Conservation (phyloP, 2,113 vertebrate species). For the Oceanodroma tethys region DNA sequence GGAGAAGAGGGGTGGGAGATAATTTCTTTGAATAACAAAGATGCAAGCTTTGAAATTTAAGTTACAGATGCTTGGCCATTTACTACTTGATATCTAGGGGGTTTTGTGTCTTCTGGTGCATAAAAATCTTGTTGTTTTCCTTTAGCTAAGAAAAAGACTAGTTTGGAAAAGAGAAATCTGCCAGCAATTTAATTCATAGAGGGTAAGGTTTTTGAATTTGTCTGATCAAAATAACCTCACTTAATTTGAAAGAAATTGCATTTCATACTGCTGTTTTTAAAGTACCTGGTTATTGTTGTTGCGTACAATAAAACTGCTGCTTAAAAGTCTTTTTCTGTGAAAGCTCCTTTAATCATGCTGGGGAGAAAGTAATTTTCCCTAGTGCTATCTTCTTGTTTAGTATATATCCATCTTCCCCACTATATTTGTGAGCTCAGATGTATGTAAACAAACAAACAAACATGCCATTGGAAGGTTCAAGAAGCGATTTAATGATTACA, state of each 20-base stretch:
- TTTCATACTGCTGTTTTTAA: not conserved
- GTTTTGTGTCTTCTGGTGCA: not conserved
- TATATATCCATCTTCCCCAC: not conserved
- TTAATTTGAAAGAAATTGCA: constrained; percentile 21
- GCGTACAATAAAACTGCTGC: not conserved
- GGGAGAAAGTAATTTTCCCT: not conserved
- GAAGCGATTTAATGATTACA: not conserved
- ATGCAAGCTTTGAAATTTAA: not conserved
- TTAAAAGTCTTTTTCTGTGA: not conserved
- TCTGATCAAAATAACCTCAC: constrained; percentile 12
- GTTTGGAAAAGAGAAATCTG: not conserved
- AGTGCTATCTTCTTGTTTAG: not conserved
- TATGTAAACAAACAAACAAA: not conserved
- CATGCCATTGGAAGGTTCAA: not conserved
- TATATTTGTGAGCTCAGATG: not conserved
- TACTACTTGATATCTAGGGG: not conserved
- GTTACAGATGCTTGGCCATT: not conserved
- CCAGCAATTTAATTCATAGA: not conserved
- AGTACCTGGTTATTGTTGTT: not conserved
- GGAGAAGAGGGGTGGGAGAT: not conserved
- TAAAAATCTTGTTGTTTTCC: not conserved
- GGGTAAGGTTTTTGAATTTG: not conserved
- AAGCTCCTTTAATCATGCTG: not conserved
- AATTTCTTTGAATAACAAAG: not conserved
- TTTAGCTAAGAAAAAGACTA: not conserved